Evolutionary conservation across 2,113 vertebrate genomes (phyloP).

Genomic region (Gobius niger): DNA sequence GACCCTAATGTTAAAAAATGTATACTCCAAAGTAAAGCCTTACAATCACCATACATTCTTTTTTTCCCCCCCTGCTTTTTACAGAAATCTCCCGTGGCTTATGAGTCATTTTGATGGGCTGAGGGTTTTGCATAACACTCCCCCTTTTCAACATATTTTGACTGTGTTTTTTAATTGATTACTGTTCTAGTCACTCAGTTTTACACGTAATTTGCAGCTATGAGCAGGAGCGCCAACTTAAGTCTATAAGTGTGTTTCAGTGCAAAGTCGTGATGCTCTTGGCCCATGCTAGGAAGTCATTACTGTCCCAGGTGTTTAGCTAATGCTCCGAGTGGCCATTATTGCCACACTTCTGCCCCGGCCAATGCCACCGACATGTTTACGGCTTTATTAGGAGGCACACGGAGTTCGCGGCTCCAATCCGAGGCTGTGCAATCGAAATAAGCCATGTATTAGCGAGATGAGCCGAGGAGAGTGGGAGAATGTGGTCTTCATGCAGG

Average conservation of each 20-base stretch:
- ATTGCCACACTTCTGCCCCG: conserved; percentile 28
- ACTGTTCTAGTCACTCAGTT: too few species aligned
- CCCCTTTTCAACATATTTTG: too few species aligned
- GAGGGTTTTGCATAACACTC: too few species aligned
- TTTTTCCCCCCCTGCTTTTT: too few species aligned
- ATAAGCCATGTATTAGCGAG: conserved; percentile 46
- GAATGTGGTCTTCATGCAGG: conserved; percentile 43
- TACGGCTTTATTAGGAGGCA: conserved; percentile 65
- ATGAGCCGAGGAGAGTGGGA: conserved; percentile 4
- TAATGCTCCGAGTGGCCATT: conserved; percentile 63
- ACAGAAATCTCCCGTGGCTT: too few species aligned
- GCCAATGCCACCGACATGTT: conserved; percentile 49
- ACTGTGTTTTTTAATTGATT: too few species aligned
- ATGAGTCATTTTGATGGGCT: too few species aligned
- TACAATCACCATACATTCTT: too few species aligned
- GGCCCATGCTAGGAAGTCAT: conserved; percentile 40
- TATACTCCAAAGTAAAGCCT: too few species aligned
- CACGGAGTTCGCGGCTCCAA: conserved; percentile 49
- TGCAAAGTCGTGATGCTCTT: conserved; percentile 2
- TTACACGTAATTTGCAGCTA: neutral
- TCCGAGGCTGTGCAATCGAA: conserved; percentile 52
- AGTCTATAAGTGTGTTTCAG: conserved; percentile 51
- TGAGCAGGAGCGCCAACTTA: conserved; percentile 51
- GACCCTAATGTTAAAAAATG: too few species aligned
- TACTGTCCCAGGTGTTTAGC: conserved; percentile 61